Conservation (phyloP, 1,140 invertebrate genomes). For the Spodoptera litura region DNA sequence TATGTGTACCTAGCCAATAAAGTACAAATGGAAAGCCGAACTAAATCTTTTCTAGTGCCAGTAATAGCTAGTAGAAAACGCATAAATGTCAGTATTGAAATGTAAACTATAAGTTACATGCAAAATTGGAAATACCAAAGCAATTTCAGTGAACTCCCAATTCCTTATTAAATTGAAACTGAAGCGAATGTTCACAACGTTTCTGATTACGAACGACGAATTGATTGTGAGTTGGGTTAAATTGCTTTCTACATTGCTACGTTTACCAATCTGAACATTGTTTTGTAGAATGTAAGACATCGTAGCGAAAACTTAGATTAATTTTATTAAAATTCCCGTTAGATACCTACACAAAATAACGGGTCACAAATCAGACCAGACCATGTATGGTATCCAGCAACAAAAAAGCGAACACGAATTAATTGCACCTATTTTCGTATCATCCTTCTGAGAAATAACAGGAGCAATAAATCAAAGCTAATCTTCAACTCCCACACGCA, state of each 20-base stretch:
- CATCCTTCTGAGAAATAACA: conserved; percentile 25
- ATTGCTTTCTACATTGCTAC: conserved; percentile 25
- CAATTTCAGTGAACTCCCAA: neutral
- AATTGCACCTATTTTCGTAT: conserved; percentile 16
- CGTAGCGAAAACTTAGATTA: too few relatives aligned
- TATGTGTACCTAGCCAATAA: too few relatives aligned
- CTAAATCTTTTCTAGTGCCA: neutral
- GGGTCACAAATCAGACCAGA: conserved; percentile 6
- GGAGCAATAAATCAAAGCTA: conserved; percentile 27
- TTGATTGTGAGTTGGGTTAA: conserved; percentile 33
- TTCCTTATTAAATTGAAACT: conserved; percentile 27
- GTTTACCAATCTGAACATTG: neutral
- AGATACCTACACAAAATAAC: conserved; percentile 2
- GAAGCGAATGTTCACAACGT: conserved; percentile 14
- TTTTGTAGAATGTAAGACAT: neutral
- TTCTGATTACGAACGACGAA: conserved; percentile 22
- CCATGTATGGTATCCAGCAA: conserved; percentile 10
- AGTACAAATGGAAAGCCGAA: too few relatives aligned
- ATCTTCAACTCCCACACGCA: conserved; percentile 21
- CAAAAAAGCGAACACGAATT: conserved; percentile 1
- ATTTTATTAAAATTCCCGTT: neutral
- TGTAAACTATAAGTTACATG: conserved; percentile 11
- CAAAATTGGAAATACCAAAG: conserved; percentile 24
- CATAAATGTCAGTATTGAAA: conserved; percentile 11
- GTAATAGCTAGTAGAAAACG: neutral